Evolutionary conservation across 2,888 invertebrate species (phyloP).

Genomic region (Eubasilissa splendida): DNA sequence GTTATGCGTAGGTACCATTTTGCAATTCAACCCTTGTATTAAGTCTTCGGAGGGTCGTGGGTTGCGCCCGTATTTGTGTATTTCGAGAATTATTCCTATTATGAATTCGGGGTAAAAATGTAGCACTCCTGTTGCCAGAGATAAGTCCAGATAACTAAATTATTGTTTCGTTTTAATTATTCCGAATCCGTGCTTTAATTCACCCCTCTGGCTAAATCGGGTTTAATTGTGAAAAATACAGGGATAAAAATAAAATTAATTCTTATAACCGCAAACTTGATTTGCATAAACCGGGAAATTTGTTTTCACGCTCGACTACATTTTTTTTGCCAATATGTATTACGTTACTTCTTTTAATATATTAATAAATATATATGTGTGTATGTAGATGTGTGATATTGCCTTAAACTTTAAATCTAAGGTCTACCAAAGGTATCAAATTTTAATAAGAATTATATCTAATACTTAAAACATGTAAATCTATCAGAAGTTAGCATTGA

Average conservation of each 20-base stretch:
- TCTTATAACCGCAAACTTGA: slow-evolving; percentile 10
- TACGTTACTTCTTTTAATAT: too few relatives aligned
- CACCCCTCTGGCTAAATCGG: slow-evolving; percentile 4
- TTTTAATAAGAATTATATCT: too few relatives aligned
- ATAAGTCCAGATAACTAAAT: slow-evolving; percentile 24
- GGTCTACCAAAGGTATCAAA: too few relatives aligned
- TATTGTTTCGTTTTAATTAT: slow-evolving; percentile 35
- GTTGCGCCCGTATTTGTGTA: background rate
- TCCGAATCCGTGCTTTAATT: slow-evolving; percentile 22
- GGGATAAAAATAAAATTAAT: slow-evolving; percentile 3
- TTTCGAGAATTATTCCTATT: slow-evolving; percentile 4
- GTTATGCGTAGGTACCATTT: too few relatives aligned
- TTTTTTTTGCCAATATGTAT: background rate
- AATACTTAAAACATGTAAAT: too few relatives aligned
- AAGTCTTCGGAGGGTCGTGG: too few relatives aligned
- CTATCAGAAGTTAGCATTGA: too few relatives aligned
- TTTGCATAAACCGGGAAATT: slow-evolving; percentile 29
- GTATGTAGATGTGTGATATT: too few relatives aligned
- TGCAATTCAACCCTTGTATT: background rate
- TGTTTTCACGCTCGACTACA: slow-evolving; percentile 14
- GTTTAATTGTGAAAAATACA: slow-evolving; percentile 26
- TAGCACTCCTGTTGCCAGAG: background rate
- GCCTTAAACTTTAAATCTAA: too few relatives aligned
- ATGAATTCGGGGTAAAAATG: background rate
- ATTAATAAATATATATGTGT: too few relatives aligned